These are phyloP conservation scores for Teleiodes luculella DNA, from an alignment of 2,888 invertebrate genomes.

Conservation along the genomic window DNA sequence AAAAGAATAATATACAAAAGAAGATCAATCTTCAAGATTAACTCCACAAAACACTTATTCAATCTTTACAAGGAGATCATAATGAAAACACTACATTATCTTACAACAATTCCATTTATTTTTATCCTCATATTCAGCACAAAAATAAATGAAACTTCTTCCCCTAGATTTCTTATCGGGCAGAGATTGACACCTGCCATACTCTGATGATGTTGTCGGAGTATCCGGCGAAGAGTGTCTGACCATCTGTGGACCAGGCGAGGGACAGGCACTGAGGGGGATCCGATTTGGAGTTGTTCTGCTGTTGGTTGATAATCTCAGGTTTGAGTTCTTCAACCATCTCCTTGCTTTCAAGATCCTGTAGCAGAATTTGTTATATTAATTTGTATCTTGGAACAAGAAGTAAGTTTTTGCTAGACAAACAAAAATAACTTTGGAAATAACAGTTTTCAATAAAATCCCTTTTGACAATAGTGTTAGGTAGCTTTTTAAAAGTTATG, in stretches of 20 bases:
- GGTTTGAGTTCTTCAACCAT: slow-evolving; percentile 99
- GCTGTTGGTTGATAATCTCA: slow-evolving; percentile 90
- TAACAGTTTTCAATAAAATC: too few species aligned
- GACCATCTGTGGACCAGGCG: slow-evolving; percentile 99
- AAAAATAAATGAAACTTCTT: slow-evolving; percentile 72
- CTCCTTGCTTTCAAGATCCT: slow-evolving; percentile 99
- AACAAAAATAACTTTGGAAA: too few species aligned
- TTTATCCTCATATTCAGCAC: slow-evolving; percentile 60
- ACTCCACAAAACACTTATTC: slow-evolving; percentile 1
- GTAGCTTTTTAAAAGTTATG: too few species aligned
- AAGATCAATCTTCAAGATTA: slow-evolving; percentile 25
- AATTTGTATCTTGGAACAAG: too few species aligned
- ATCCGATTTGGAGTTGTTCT: slow-evolving; percentile 87
- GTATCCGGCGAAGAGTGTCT: slow-evolving; percentile 99
- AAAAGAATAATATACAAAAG: slow-evolving; percentile 38
- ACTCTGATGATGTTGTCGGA: slow-evolving; percentile 98
- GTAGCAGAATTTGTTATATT: slow-evolving; percentile 28
- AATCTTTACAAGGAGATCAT: slow-evolving; percentile 50
- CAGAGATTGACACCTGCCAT: slow-evolving; percentile 97
- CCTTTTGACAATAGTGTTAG: too few species aligned
- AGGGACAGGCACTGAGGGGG: slow-evolving; percentile 97
- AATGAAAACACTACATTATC: slow-evolving; percentile 57
- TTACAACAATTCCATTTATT: slow-evolving; percentile 72
- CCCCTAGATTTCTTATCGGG: slow-evolving; percentile 78
- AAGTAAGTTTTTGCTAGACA: too few species aligned